Percentiles rank a stretch among this genome's conserved stretches.
Evolutionary conservation across 1,140 invertebrate genomes (phyloP).

Genomic region (Berghia stephanieae): DNA sequence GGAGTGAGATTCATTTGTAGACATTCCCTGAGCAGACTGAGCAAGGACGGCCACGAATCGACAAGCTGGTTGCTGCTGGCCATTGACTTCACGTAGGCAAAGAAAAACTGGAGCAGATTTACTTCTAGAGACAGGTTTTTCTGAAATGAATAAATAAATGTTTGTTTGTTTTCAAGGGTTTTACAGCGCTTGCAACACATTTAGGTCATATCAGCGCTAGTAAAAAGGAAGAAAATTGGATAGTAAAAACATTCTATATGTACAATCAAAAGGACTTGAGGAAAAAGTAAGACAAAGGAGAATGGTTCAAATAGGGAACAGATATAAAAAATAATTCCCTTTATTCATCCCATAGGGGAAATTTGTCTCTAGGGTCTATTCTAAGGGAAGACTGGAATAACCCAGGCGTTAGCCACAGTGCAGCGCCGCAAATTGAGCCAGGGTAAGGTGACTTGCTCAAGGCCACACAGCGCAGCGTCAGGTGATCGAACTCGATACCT

Average conservation of each 20-base stretch:
- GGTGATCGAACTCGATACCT: too few species aligned
- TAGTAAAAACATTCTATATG: neutral
- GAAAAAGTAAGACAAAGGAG: neutral
- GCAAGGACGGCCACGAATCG: conserved; percentile 83
- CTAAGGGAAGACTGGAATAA: too few species aligned
- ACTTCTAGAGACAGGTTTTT: conserved; percentile 71
- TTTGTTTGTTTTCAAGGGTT: too few species aligned
- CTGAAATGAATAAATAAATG: conserved; percentile 45
- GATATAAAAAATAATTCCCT: neutral
- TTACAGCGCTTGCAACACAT: too few species aligned
- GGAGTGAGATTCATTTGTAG: conserved; percentile 73
- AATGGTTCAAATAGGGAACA: neutral
- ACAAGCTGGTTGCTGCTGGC: conserved; percentile 74
- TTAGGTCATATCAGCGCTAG: too few species aligned
- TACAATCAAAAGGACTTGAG: neutral
- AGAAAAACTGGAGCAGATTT: conserved; percentile 74
- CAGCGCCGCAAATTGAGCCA: too few species aligned
- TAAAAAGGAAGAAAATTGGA: neutral
- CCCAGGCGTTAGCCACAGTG: too few species aligned
- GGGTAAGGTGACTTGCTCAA: too few species aligned
- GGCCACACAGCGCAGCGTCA: too few species aligned
- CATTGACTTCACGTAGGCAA: conserved; percentile 77
- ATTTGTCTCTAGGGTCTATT: too few species aligned
- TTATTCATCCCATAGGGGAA: too few species aligned
- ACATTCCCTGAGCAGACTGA: conserved; percentile 83